Evolutionary conservation across 2,797 vertebrate species (phyloP).

Genomic region (Urophycis tenuis): DNA sequence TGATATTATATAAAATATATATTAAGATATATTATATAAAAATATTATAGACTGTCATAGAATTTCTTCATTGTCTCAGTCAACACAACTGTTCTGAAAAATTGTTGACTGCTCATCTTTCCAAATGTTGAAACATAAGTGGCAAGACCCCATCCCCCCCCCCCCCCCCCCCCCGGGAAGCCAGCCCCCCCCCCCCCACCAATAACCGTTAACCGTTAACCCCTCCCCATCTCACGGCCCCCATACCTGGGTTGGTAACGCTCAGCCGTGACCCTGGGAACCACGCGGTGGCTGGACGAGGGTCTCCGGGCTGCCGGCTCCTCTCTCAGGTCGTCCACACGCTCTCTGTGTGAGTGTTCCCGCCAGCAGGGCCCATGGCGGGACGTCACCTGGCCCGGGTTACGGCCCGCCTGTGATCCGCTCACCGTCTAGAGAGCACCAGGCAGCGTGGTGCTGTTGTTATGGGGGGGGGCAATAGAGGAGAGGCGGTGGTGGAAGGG

Average conservation of each 20-base stretch:
- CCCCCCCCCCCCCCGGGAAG: constrained; percentile 2
- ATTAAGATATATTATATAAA: no score
- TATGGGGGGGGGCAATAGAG: background rate
- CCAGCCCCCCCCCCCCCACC: background rate
- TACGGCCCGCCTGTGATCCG: background rate
- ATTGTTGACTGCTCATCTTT: no score
- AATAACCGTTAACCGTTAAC: constrained; percentile 10
- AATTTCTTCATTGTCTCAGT: no score
- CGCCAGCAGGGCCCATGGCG: background rate
- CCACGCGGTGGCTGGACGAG: background rate
- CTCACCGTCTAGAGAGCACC: background rate
- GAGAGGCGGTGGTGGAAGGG: background rate
- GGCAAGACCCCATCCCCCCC: no score
- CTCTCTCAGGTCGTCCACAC: background rate
- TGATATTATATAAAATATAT: no score
- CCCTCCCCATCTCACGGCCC: background rate
- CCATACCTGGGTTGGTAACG: background rate
- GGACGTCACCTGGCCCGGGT: background rate
- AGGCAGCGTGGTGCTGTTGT: background rate
- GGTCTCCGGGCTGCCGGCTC: background rate
- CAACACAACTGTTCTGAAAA: no score
- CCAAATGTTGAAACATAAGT: no score
- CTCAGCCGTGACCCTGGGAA: background rate
- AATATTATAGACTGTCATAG: no score
- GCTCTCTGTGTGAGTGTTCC: background rate